Evolutionary conservation across 1,140 invertebrate genomes (phyloP).

Genomic region (Heterodera schachtii): DNA sequence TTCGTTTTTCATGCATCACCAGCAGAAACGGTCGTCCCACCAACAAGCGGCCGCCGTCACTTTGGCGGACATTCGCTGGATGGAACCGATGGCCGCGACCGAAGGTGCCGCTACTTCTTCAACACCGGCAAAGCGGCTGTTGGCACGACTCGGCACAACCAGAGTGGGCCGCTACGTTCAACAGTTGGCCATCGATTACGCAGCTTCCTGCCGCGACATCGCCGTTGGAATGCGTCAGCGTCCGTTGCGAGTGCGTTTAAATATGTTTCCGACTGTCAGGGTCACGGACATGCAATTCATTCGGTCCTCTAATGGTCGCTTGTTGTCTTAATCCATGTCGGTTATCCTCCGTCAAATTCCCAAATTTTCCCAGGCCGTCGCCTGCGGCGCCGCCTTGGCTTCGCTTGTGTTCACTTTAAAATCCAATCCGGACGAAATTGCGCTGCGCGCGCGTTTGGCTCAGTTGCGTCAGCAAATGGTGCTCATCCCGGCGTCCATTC

Average conservation of each 20-base stretch:
- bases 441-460: conserved; percentile 9
- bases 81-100: neutral
- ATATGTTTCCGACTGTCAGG: too few species aligned
- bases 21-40: too few species aligned
- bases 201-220: neutral
- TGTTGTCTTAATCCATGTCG: too few species aligned
- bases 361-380: conserved; percentile 9
- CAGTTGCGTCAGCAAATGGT: conserved; percentile 22
- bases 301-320: too few species aligned
- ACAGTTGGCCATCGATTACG: neutral
- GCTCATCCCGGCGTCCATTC: conserved; percentile 24
- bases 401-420: conserved; percentile 2
- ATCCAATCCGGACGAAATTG: conserved; percentile 16
- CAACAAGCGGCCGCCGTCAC: neutral
- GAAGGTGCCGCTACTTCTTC: neutral
- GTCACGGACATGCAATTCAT: too few species aligned
- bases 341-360: too few species aligned
- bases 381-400: neutral
- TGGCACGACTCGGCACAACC: neutral
- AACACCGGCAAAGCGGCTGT: neutral
- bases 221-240: neutral
- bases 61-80: neutral
- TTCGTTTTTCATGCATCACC: too few species aligned
- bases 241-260: neutral
- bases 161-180: neutral